Percentiles rank a stretch among this genome's conserved stretches.
phyloP scores from a whole-genome alignment of 1,140 invertebrate genomes.

The Drosophila nebulosa region DNA sequence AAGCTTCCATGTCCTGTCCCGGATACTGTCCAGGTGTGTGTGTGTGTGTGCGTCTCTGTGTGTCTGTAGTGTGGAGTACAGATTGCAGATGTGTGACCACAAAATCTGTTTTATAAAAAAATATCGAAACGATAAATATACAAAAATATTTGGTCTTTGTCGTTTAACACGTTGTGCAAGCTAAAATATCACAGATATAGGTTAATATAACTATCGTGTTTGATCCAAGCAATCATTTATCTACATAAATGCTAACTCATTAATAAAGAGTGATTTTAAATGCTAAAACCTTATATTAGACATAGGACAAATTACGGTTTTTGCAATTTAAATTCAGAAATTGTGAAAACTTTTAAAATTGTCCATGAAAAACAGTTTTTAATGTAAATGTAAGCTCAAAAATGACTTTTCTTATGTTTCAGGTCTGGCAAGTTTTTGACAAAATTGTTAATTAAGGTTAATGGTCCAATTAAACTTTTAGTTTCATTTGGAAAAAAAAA shows the following conservation, averaged over 20 bases:
- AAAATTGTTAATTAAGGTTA: no score
- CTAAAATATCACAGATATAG: neutral
- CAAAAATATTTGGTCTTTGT: neutral
- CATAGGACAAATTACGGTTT: no score
- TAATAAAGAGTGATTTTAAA: no score
- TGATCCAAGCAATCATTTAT: neutral
- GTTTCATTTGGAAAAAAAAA: neutral
- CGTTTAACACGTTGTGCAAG: neutral
- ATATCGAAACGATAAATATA: neutral
- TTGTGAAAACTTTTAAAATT: no score
- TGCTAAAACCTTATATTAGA: no score
- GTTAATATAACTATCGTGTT: neutral
- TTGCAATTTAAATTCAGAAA: no score
- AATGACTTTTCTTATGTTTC: no score
- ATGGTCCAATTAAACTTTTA: neutral
- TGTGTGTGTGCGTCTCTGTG: neutral
- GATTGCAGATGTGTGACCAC: neutral
- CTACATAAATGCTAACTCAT: no score
- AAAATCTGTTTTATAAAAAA: neutral
- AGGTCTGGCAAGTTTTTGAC: no score
- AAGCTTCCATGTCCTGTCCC: conserved; percentile 12
- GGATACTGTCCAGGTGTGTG: conserved; percentile 35
- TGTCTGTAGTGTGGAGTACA: neutral
- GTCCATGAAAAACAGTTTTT: no score
- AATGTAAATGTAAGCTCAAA: no score